Percentiles rank a stretch among this genome's conserved stretches.
Conservation (phyloP, 2,113 vertebrate species). For the Dicerorhinus sumatrensis region DNA sequence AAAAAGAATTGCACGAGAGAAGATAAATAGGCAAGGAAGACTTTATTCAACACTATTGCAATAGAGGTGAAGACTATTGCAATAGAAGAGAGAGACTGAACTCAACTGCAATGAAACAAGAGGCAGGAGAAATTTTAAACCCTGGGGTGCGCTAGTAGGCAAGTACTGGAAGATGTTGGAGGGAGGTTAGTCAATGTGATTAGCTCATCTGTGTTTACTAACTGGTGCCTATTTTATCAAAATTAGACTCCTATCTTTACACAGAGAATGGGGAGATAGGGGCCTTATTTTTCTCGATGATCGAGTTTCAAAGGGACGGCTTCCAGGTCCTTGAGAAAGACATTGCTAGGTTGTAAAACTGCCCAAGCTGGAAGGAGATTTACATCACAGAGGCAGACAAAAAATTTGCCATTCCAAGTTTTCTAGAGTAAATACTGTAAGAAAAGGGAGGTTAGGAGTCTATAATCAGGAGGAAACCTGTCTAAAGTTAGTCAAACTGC, state of each 20-base stretch:
- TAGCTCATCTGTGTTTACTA: not conserved
- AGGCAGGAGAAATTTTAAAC: not conserved
- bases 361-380: not conserved
- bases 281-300: not conserved
- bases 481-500: not conserved
- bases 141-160: rapidly evolving
- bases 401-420: not conserved
- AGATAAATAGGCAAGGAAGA: not conserved
- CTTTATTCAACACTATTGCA: not conserved
- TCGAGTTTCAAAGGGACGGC: not conserved
- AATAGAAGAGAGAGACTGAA: not conserved
- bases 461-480: not conserved
- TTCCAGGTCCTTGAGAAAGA: not conserved
- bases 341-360: not conserved
- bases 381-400: not conserved
- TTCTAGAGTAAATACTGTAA: not conserved
- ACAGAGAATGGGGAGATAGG: not conserved
- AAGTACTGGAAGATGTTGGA: not conserved
- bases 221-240: not conserved
- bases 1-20: not conserved
- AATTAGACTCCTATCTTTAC: not conserved
- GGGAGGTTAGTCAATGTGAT: not conserved
- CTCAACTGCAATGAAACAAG: not conserved
- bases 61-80: not conserved
- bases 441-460: not conserved